A percentile compares a stretch with the other conserved stretches of the same genome.
Evolutionary conservation across 1,140 invertebrate species (phyloP).

Genomic region (Drosophila melanica): DNA sequence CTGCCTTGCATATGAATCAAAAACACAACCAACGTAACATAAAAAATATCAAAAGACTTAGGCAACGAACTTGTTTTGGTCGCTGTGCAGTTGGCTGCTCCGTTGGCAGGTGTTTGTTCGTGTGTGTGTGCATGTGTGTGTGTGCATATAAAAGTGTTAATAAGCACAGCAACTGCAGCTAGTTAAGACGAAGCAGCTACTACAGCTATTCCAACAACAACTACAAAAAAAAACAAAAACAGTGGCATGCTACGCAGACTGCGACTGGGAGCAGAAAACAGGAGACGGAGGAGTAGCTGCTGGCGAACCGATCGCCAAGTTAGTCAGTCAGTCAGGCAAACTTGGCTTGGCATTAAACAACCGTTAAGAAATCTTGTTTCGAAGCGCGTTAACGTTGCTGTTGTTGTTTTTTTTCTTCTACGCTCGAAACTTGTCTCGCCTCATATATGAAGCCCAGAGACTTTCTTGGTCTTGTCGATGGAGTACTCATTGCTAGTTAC

Average conservation of each 20-base stretch:
- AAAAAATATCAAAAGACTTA: slow-evolving; percentile 80
- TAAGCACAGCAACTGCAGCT: slow-evolving; percentile 71
- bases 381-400: slow-evolving; percentile 54
- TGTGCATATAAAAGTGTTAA: slow-evolving; percentile 69
- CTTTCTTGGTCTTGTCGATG: slow-evolving; percentile 32
- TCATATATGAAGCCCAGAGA: slow-evolving; percentile 5
- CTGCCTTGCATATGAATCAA: slow-evolving; percentile 52
- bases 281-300: neutral
- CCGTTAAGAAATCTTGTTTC: slow-evolving; percentile 78
- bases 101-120: slow-evolving; percentile 31
- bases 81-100: slow-evolving; percentile 21
- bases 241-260: slow-evolving; percentile 41
- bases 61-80: slow-evolving; percentile 77
- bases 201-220: slow-evolving; percentile 47
- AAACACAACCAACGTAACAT: slow-evolving; percentile 47
- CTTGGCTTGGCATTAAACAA: slow-evolving; percentile 61
- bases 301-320: slow-evolving; percentile 46
- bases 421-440: slow-evolving; percentile 37
- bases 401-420: slow-evolving; percentile 44
- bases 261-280: neutral
- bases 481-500: slow-evolving; percentile 7
- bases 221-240: slow-evolving; percentile 23
- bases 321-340: slow-evolving; percentile 64
- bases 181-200: slow-evolving; percentile 62
- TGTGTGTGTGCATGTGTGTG: slow-evolving; percentile 37